Percentiles rank a stretch among this genome's conserved stretches.
These are phyloP conservation scores for Zygothrica quintamaculata DNA, from an alignment of 2,888 invertebrate genomes.

Conservation along the genomic window DNA sequence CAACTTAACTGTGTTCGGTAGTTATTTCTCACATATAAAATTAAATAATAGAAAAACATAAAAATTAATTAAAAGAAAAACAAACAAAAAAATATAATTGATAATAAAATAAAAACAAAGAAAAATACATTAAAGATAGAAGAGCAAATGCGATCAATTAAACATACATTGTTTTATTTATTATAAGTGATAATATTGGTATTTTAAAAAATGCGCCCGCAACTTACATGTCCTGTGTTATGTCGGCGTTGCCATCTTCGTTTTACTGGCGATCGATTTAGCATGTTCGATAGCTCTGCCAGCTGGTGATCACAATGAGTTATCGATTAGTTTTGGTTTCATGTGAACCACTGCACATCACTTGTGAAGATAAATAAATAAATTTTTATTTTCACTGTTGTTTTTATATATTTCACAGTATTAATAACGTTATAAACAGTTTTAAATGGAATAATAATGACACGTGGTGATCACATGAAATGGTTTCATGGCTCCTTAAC, in stretches of 20 bases:
- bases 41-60: conserved; percentile 27
- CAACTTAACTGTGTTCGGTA: conserved; percentile 68
- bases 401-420: conserved; percentile 20
- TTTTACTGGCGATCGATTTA: not conserved
- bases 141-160: conserved; percentile 47
- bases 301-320: conserved; percentile 26
- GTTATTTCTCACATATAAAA: conserved; percentile 49
- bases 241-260: conserved; percentile 26
- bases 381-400: conserved; percentile 19
- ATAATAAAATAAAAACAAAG: conserved; percentile 21
- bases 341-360: conserved; percentile 16
- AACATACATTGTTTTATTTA: conserved; percentile 28
- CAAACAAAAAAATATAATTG: no score
- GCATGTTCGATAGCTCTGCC: conserved; percentile 5
- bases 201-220: no score
- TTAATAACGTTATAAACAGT: conserved; percentile 24
- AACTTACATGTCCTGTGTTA: no score
- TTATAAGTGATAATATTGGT: not conserved
- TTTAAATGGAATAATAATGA: conserved; percentile 83
- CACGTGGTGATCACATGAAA: conserved; percentile 90
- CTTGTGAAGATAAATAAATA: conserved; percentile 28
- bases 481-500: conserved; percentile 94
- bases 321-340: not conserved
- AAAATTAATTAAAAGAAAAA: conserved; percentile 35
- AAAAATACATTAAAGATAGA: conserved; percentile 51